Evolutionary conservation across 2,113 vertebrate species (phyloP), one percentile per base, ranked within the genome.

Genomic region (Coptodon bakossiorum): DNA sequence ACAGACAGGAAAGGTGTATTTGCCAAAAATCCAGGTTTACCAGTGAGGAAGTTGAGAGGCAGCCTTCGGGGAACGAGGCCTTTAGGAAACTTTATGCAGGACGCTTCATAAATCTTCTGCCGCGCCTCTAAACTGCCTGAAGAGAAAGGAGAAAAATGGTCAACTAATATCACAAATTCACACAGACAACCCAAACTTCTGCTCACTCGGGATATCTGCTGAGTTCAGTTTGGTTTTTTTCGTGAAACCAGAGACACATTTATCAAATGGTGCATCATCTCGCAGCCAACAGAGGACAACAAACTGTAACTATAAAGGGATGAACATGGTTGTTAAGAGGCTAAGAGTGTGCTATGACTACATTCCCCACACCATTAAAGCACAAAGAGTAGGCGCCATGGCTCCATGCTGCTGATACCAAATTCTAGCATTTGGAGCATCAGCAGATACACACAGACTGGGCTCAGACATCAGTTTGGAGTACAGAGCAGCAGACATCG

Each of bases 91-190:
- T 98, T 98, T 94, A 96, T 97, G 98, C 98, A 98, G 85, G 97
- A 97, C 7, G 98, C 98, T 89, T 99, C 98, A 80, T 98, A 99
- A 94, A 99, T 98, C 96, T 98, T 98, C 80, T 97, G 96, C 87
- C 96, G 96, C 78, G 99, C 98, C 93, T 99, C 97, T 92, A 97
- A 96, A 86, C 95, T 97, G 92, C 95, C 99, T 99, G 82, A 17
- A 52, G 38, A 48, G 40, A 1, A 45, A 43, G 12, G 2, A 45
- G 1, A 17, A n/a, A 40, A 76, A 29, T 9, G 38, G 2, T 27
- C 68, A 48, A 17, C 68, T 27, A 24, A 16, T 27, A 45, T 27
- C 68, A 29, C 40, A 66, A 19, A n/a, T 66, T 66, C 17, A 63
- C 31, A 38, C 17, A 19, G 10, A 34, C 52, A 19, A 19, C 48